Evolutionary conservation across 2,888 invertebrate genomes (phyloP), one percentile per base, ranked within the genome.

Genomic region (Choristoneura rosaceana): DNA sequence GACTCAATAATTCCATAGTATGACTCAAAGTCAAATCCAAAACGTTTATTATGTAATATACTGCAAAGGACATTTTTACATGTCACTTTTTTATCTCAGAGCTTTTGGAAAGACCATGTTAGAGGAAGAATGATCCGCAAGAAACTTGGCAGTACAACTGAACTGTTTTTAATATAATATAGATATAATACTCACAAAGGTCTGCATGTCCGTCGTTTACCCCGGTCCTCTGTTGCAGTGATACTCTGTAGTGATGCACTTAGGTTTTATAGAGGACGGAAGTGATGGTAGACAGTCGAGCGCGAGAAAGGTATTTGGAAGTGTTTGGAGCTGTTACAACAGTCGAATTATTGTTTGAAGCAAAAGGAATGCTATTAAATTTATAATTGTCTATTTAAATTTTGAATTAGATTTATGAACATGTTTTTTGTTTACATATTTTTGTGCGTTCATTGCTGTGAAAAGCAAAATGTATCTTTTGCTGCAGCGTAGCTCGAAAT

Each of bases 241-340:
- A 89, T 92, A 84, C 80, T 81, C 81, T 78, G 76, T 77, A 82
- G 80, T 82, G 86, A 85, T 89, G 89, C 85, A 87, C 87, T 86
- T 87, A 88, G 87, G 87, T 91, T 93, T 91, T 93, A 93, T 93
- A 93, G 85, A 77, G 71, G 75, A 77, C 90, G 93, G 93, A 93
- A 93, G 93, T 90, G 94, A 93, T 80, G 85, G 93, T 88, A 76
- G 78, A 63, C 74, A 73, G 76, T 81, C 81, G 81, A 83, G 82
- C 78, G 78, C 81, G 85, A 88, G 93, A 93, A 93, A 93, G 93
- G 92, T 76, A 80, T 78, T 78, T 70, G 82, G 79, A 87, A 78
- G 64, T 77, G 65, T 80, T 82, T 71, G 80, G 87, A 87, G 90
- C 74, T 80, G 90, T 34, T 66, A 67, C 61, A 41, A 71, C 67